Conservation (phyloP, 2,113 vertebrate species). For the Paratilapia polleni region DNA sequence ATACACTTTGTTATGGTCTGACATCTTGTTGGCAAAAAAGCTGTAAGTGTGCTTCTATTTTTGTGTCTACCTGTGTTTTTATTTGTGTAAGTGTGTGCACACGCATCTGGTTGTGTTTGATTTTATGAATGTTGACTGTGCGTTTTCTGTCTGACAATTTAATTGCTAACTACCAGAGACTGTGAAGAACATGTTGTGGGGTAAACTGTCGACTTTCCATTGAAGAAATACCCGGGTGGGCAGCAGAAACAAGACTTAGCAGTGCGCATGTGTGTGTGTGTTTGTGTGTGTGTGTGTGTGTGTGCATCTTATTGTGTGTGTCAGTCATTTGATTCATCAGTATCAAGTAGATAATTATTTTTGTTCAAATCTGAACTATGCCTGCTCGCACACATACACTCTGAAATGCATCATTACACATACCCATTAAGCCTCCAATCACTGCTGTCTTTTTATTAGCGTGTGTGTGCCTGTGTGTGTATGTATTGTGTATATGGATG, state of each 20-base stretch:
- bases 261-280: not conserved
- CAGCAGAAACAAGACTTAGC: not conserved
- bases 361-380: conserved; percentile 63
- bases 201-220: conserved; percentile 48
- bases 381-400: conserved; percentile 54
- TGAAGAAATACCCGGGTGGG: conserved; percentile 9
- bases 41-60: conserved; percentile 20
- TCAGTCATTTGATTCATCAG: conserved; percentile 54
- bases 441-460: conserved; percentile 66
- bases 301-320: not conserved
- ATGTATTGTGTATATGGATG: not conserved
- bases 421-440: conserved; percentile 67
- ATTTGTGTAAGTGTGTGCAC: conserved; percentile 9
- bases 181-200: conserved; percentile 42
- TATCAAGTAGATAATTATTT: conserved; percentile 68
- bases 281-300: not conserved
- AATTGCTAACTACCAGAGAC: conserved; percentile 62
- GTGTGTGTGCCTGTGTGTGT: conserved; percentile 2
- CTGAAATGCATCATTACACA: conserved; percentile 63
- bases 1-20: conserved; percentile 51
- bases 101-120: conserved; percentile 28
- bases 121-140: conserved; percentile 52
- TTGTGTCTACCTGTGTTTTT: conserved; percentile 31
- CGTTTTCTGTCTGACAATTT: conserved; percentile 58
- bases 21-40: conserved; percentile 31